Evolutionary conservation across 2,113 vertebrate genomes (phyloP).

Genomic region (Herpailurus yagouaroundi): DNA sequence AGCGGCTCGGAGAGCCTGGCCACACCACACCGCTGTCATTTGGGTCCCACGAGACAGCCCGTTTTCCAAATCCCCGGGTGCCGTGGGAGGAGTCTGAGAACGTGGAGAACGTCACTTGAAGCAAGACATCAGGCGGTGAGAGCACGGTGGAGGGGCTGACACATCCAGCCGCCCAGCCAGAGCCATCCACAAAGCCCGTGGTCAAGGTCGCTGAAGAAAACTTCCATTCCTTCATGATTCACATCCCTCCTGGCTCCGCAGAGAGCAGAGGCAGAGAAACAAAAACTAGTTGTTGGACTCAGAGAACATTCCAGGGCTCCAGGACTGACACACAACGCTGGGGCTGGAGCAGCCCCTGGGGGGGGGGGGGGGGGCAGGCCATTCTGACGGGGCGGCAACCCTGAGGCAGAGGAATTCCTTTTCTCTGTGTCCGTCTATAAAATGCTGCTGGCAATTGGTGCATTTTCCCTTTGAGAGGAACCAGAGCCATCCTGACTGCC

Average conservation of each 20-base stretch:
- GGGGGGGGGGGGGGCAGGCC: background rate
- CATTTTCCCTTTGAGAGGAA: background rate
- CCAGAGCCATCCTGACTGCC: background rate
- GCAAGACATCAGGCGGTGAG: background rate
- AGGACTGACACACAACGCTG: background rate
- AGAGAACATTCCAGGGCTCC: background rate
- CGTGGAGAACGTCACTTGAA: background rate
- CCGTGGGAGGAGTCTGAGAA: accelerated
- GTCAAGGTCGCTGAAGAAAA: background rate
- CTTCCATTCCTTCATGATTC: background rate
- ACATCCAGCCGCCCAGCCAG: accelerated
- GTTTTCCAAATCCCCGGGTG: background rate
- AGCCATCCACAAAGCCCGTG: accelerated
- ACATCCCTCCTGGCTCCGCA: background rate
- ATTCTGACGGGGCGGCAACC: background rate
- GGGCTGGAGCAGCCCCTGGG: background rate
- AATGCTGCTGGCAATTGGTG: background rate
- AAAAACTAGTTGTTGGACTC: background rate
- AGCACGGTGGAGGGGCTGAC: accelerated
- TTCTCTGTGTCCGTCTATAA: background rate
- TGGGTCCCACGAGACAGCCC: background rate
- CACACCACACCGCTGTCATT: background rate
- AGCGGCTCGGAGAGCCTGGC: background rate
- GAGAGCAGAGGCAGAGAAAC: background rate
- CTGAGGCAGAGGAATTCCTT: background rate